phyloP scores from a whole-genome alignment of 2,888 invertebrate genomes.

The Drosophila tripunctata region DNA sequence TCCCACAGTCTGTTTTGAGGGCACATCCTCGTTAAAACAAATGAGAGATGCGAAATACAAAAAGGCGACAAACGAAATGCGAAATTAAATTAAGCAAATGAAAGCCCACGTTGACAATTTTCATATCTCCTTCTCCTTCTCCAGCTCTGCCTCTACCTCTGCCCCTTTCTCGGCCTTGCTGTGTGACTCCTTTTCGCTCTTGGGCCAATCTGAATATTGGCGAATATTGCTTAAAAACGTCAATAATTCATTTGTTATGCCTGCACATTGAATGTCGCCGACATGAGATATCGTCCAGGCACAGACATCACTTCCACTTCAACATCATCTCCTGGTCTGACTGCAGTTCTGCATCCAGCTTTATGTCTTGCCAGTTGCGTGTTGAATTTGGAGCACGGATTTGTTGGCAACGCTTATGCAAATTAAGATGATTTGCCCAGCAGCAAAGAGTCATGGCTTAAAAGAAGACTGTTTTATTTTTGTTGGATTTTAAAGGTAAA shows the following conservation, averaged over 20 bases:
- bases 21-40: conserved; percentile 67
- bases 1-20: conserved; percentile 9
- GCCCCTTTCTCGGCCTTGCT: too few relatives aligned
- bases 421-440: conserved; percentile 61
- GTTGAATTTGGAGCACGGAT: conserved; percentile 74
- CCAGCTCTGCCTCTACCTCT: not conserved
- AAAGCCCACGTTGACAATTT: conserved; percentile 81
- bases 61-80: conserved; percentile 57
- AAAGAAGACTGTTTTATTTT: not conserved
- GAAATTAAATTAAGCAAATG: conserved; percentile 81
- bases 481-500: not conserved
- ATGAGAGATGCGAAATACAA: conserved; percentile 62
- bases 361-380: conserved; percentile 42
- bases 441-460: conserved; percentile 7
- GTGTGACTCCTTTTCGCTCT: not conserved
- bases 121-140: conserved; percentile 61
- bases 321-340: conserved; percentile 8
- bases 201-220: conserved; percentile 72
- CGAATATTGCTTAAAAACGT: conserved; percentile 84
- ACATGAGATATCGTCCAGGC: conserved; percentile 76
- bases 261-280: conserved; percentile 83
- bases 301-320: not conserved
- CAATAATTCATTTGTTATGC: conserved; percentile 85
- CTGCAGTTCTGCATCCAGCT: conserved; percentile 7
- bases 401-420: conserved; percentile 71